These are phyloP conservation scores for Pandion haliaetus DNA, from an alignment of 2,113 vertebrate species.

Conservation along the genomic window DNA sequence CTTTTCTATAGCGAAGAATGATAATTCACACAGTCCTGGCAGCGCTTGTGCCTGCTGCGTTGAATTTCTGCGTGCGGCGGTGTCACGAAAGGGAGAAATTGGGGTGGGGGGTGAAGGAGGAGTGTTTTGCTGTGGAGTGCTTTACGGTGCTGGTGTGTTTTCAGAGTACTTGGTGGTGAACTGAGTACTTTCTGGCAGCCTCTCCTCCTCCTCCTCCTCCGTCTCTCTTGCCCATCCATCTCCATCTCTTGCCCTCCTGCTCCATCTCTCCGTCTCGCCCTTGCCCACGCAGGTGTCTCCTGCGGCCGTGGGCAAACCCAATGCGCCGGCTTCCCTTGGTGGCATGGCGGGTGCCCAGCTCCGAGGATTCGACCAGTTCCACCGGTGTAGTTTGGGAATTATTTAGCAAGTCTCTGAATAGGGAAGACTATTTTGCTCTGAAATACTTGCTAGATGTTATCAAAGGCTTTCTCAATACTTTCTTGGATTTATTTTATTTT, in stretches of 20 bases:
- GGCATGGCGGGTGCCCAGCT: neutral
- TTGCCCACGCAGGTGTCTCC: neutral
- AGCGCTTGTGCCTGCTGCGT: neutral
- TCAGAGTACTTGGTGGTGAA: neutral
- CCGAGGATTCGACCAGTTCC: neutral
- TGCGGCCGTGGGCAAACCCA: neutral
- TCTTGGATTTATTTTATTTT: neutral
- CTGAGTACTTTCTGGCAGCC: neutral
- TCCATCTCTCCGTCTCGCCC: neutral
- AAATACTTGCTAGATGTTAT: neutral
- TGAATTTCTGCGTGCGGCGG: neutral
- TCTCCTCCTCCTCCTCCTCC: neutral
- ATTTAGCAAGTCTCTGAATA: neutral
- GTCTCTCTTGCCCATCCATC: neutral
- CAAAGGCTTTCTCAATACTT: neutral
- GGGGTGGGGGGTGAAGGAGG: neutral
- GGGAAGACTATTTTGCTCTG: neutral
- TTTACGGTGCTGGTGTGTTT: neutral
- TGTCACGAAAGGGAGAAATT: neutral
- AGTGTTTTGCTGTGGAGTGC: neutral
- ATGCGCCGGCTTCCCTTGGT: fast-evolving
- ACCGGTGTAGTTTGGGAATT: neutral
- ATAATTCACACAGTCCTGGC: neutral
- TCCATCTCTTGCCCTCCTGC: neutral
- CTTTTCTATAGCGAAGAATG: neutral